Base-by-base conservation (phyloP, 1,140 invertebrate species). In the Parasteatoda tepidariorum region DNA sequence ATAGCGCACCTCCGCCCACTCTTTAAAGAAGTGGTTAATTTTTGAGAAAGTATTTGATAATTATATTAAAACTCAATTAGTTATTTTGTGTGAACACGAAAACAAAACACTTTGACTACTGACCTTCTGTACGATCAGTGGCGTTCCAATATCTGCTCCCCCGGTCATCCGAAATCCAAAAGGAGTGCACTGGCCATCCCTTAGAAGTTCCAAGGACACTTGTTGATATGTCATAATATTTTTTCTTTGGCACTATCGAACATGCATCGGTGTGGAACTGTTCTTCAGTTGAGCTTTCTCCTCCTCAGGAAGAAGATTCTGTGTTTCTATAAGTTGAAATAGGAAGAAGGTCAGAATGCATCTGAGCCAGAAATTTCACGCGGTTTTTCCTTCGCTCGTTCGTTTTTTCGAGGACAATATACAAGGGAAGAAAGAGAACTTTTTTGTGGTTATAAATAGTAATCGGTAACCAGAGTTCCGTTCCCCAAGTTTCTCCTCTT, bases 151-250 rank as follows among this genome's bases (percentile, higher is more conserved):
- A 92, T 98, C 96, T 84, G 93, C 92, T 84, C 96, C 96, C 86
- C 96, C 96, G 84, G 96, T 94, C 81, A 98, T 91, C 85, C 96
- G 92, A 87, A 98, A 95, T 66, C 96, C 96, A 96, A 96, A 98
- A 85, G 94, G 94, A 86, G 93, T 93, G 86, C 92, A 91, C 84
- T 91, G 91, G 86, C 92, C 92, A 87, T 94, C 93, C 86, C 96
- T 92, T 87, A 92, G 92, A 87, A 97, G 91, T 70, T 92, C 92
- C 85, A 96, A 91, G 85, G 93, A 91, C 87, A 95, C 71, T 31
- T 68, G 71, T 70, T 73, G 62, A 76, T 76, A 61, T 30, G 71
- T 70, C 82, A 84, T 84, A 13, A 22, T n/a, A 13, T 66, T 33
- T 64, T 4, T 24, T 11, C 2, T 9, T 9, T 13, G 22, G 61